Evolutionary conservation across 2,113 vertebrate genomes (phyloP).

Genomic region (Otis tarda): DNA sequence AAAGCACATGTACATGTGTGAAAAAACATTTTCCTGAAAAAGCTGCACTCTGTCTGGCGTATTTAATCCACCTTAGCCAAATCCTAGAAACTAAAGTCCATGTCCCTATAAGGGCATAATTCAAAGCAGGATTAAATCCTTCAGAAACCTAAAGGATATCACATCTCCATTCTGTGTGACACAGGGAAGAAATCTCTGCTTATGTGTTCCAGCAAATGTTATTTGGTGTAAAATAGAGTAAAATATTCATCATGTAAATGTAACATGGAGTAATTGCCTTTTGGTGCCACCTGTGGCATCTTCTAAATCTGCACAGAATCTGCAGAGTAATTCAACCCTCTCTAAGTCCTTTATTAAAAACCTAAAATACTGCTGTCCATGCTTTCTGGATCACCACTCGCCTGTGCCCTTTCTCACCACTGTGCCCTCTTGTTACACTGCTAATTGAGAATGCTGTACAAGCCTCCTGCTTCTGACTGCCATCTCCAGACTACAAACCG

Average conservation of each 20-base stretch:
- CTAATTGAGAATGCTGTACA: neutral
- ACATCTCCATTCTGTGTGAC: neutral
- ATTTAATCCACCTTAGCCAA: neutral
- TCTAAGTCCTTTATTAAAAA: neutral
- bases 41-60: neutral
- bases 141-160: neutral
- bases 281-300: neutral
- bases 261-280: neutral
- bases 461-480: neutral
- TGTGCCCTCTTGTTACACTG: accelerated
- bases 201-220: neutral
- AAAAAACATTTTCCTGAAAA: neutral
- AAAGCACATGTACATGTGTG: neutral
- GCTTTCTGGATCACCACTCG: neutral
- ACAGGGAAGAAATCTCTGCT: neutral
- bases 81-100: neutral
- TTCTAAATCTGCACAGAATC: neutral
- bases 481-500: neutral
- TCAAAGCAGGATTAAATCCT: neutral
- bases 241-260: neutral
- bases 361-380: neutral
- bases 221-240: neutral
- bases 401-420: neutral
- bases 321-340: neutral
- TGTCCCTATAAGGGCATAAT: neutral